Percentiles rank a stretch among this genome's conserved stretches.
These are phyloP conservation scores for Lepidurus apus DNA, from an alignment of 1,140 invertebrate species.

Conservation along the genomic window DNA sequence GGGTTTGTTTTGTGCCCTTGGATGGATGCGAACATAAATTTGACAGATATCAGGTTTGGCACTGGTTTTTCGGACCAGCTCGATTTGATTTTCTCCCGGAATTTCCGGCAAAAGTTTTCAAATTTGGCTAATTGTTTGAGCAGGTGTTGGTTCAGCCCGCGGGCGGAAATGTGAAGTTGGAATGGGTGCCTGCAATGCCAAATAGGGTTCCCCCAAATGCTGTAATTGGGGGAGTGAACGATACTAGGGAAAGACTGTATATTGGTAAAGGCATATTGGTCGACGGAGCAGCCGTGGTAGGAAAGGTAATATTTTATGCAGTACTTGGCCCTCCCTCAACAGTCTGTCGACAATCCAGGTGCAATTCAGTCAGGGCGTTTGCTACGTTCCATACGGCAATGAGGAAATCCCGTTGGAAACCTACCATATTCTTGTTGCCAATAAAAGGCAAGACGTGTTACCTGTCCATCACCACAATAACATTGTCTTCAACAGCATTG, in stretches of 20 bases:
- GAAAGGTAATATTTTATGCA: not conserved
- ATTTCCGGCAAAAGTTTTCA: too few relatives aligned
- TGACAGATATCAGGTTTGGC: not conserved
- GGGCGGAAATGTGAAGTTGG: not conserved
- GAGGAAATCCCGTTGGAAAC: constrained; percentile 49
- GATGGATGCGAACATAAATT: not conserved
- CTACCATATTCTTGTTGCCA: constrained; percentile 54
- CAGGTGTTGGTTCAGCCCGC: not conserved
- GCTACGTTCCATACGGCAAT: constrained; percentile 55
- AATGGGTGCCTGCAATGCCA: not conserved
- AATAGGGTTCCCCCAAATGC: not conserved
- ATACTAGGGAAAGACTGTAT: not conserved
- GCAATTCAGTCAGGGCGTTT: constrained; percentile 50
- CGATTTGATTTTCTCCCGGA: too few relatives aligned
- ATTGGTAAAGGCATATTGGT: not conserved
- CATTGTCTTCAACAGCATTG: too few relatives aligned
- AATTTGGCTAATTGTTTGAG: not conserved
- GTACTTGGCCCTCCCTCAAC: not conserved
- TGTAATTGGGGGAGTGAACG: not conserved
- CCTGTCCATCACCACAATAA: too few relatives aligned
- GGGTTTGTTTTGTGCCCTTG: not conserved
- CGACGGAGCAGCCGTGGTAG: not conserved
- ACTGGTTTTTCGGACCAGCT: not conserved
- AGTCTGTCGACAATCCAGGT: constrained; percentile 40
- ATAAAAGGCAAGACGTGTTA: not conserved